These are phyloP conservation scores for Mesocentrotus franciscanus DNA, from an alignment of 53 echinoderm and acorn worm genomes.

Conservation along the genomic window DNA sequence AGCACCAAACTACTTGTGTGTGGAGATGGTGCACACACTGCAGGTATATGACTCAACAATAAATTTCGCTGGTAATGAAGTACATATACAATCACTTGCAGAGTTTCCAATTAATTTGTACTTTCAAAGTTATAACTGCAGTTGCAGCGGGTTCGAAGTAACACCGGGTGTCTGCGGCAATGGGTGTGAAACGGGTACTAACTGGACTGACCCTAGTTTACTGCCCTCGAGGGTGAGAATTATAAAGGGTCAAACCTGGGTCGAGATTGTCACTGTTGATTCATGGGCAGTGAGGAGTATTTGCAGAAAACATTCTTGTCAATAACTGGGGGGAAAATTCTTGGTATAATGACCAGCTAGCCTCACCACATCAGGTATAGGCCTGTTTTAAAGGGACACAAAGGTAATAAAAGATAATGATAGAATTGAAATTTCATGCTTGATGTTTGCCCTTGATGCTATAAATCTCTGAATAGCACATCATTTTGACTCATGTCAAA, in stretches of 20 bases:
- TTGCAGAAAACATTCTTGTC: conserved; percentile 53
- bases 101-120: not conserved
- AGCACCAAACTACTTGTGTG: not conserved
- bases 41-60: no score
- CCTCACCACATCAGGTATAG: not conserved
- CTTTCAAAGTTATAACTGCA: not conserved
- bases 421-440: not conserved
- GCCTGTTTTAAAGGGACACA: not conserved
- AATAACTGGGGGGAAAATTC: conserved; percentile 10
- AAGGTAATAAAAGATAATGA: not conserved
- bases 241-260: conserved; percentile 48
- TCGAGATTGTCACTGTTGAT: conserved; percentile 55
- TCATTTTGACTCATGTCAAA: no score
- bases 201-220: conserved; percentile 26
- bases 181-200: not conserved
- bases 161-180: not conserved
- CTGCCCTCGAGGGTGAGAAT: conserved; percentile 52
- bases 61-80: no score
- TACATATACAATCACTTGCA: not conserved
- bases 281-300: conserved; percentile 9
- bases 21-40: no score
- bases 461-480: no score
- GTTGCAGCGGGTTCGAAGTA: not conserved
- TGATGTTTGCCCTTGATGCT: no score
- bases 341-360: conserved; percentile 8